A percentile compares a stretch with the other conserved stretches of the same genome.
Conservation (phyloP, 2,797 vertebrate species). For the Parauchenoglanis punctatus region DNA sequence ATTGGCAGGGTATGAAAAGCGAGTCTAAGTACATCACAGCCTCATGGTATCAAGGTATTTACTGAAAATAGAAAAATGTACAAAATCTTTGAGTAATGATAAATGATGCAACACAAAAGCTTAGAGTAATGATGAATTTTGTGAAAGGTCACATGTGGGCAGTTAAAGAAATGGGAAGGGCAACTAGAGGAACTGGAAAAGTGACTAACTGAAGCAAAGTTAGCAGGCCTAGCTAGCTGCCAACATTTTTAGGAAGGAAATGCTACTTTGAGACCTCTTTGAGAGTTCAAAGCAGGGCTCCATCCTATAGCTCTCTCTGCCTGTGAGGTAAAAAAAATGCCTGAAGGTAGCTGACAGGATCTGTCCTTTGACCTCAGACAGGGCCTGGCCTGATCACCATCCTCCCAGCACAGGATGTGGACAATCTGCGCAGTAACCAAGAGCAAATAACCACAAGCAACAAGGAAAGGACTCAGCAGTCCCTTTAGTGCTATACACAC, state of each 20-base stretch:
- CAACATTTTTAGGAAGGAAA: constrained; percentile 4
- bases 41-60: neutral
- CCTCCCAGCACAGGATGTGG: constrained; percentile 39
- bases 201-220: neutral
- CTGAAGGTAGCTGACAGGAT: neutral
- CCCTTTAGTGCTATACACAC: neutral
- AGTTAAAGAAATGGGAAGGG: neutral
- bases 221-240: neutral
- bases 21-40: neutral
- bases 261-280: neutral
- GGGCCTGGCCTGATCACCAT: constrained; percentile 9
- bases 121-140: neutral
- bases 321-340: neutral
- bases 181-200: neutral
- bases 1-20: too few species aligned
- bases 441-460: constrained; percentile 26
- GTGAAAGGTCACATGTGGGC: neutral
- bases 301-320: constrained; percentile 3
- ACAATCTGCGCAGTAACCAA: constrained; percentile 39
- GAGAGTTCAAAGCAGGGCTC: neutral
- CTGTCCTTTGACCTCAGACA: constrained; percentile 38
- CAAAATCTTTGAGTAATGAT: too few species aligned
- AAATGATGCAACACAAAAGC: neutral
- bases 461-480: neutral
- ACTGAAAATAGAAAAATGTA: neutral